These are phyloP conservation scores for Dasypolia templi DNA, from an alignment of 2,888 invertebrate species.

Conservation along the genomic window DNA sequence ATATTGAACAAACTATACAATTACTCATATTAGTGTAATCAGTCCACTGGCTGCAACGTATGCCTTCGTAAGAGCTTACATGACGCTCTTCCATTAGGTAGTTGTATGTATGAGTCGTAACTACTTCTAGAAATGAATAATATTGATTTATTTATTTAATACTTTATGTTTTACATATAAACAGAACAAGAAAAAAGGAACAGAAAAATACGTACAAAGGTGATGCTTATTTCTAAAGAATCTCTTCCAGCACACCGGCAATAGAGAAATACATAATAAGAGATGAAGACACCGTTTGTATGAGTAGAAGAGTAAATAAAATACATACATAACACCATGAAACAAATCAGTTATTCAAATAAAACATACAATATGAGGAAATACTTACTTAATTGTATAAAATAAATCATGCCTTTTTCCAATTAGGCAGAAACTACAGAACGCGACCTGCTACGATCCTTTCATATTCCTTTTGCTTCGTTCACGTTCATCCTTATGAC, in stretches of 20 bases:
- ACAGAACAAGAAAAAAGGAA: neutral
- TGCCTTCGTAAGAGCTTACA: slow-evolving; percentile 30
- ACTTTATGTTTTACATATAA: neutral
- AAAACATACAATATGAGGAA: too few relatives aligned
- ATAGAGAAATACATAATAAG: too few relatives aligned
- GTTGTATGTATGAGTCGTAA: neutral
- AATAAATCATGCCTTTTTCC: neutral
- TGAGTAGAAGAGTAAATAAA: neutral
- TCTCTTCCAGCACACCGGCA: neutral
- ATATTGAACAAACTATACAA: slow-evolving; percentile 4
- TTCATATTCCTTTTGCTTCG: neutral
- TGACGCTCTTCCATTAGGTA: neutral
- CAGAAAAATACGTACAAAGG: neutral
- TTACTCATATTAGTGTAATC: slow-evolving; percentile 13
- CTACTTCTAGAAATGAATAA: neutral
- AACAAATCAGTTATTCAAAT: too few relatives aligned
- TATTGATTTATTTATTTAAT: neutral
- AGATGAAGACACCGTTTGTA: too few relatives aligned
- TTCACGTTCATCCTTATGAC: neutral
- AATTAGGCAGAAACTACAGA: neutral
- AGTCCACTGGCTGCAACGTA: slow-evolving; percentile 18
- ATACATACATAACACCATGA: too few relatives aligned
- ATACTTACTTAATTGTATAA: too few relatives aligned
- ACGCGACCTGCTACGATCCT: neutral
- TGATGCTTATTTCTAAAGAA: neutral